A percentile compares a stretch with the other conserved stretches of the same genome.
Conservation (phyloP, 2,888 invertebrate species). For the Agapostemon virescens region DNA sequence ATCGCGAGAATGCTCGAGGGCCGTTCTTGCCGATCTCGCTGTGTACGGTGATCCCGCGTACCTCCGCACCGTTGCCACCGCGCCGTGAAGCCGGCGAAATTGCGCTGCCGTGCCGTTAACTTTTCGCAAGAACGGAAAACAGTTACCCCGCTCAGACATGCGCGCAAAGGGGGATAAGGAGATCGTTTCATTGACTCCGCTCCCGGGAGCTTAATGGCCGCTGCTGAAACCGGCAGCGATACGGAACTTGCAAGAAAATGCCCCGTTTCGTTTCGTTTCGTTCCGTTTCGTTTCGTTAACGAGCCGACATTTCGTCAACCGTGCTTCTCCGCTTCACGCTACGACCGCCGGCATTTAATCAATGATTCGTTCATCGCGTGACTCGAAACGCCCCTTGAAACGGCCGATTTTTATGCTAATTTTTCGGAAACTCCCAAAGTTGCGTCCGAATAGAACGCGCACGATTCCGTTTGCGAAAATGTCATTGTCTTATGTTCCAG, state of each 20-base stretch:
- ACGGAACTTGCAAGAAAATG: slow-evolving; percentile 37
- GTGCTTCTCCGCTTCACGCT: not conserved
- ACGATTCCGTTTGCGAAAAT: no score
- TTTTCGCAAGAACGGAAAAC: slow-evolving; percentile 76
- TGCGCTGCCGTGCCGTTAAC: slow-evolving; percentile 70
- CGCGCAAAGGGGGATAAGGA: slow-evolving; percentile 57
- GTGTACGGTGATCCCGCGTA: slow-evolving; percentile 24
- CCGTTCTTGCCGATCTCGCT: slow-evolving; percentile 53
- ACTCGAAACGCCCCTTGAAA: not conserved
- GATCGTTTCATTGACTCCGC: slow-evolving; percentile 66
- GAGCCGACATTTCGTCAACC: slow-evolving; percentile 15
- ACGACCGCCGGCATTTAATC: not conserved
- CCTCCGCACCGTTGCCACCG: not conserved
- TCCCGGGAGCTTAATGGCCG: slow-evolving; percentile 51
- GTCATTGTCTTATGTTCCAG: no score
- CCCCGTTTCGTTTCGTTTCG: slow-evolving; percentile 15
- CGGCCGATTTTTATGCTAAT: not conserved
- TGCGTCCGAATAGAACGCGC: no score
- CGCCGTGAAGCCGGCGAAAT: slow-evolving; percentile 66
- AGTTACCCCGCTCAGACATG: slow-evolving; percentile 74
- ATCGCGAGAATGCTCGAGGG: slow-evolving; percentile 59
- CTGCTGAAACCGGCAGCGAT: slow-evolving; percentile 34
- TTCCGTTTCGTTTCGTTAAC: not conserved
- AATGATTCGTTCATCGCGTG: not conserved
- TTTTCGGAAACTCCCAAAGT: not conserved